Percentiles rank a stretch among this genome's conserved stretches.
Evolutionary conservation across 2,113 vertebrate genomes (phyloP).

Genomic region (Periophthalmodon schlosseri): DNA sequence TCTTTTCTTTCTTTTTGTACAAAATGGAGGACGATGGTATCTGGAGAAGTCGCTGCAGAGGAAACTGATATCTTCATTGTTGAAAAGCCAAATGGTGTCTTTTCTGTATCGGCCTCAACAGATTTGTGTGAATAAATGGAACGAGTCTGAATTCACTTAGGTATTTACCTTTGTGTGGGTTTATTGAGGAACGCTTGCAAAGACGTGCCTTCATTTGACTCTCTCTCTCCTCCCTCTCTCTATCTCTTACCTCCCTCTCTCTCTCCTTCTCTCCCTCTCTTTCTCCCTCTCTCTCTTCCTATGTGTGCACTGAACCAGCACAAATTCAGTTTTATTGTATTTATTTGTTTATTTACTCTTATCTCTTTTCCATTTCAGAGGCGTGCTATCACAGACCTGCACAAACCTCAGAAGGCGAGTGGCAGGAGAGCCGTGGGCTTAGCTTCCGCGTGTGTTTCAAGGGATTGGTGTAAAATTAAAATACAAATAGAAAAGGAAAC

Average conservation of each 20-base stretch:
- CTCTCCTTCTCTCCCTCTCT: not conserved
- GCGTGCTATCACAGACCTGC: conserved; percentile 73
- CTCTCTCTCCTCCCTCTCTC: conserved; percentile 3
- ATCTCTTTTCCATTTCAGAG: conserved; percentile 77
- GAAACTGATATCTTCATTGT: conserved; percentile 70
- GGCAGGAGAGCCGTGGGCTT: conserved; percentile 61
- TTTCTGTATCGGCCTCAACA: conserved; percentile 60
- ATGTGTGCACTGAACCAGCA: conserved; percentile 74
- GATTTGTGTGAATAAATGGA: conserved; percentile 62
- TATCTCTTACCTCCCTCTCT: conserved; percentile 11
- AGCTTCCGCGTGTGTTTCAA: conserved; percentile 38
- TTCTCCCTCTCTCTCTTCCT: conserved; percentile 37
- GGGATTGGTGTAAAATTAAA: conserved; percentile 73
- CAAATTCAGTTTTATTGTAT: conserved; percentile 76
- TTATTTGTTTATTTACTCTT: conserved; percentile 80
- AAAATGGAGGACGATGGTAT: conserved; percentile 61
- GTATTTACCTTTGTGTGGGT: conserved; percentile 64
- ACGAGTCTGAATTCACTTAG: conserved; percentile 66
- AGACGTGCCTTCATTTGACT: conserved; percentile 32
- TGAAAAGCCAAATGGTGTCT: conserved; percentile 54
- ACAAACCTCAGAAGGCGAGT: conserved; percentile 71
- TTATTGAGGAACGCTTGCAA: conserved; percentile 50
- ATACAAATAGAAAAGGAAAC: conserved; percentile 74
- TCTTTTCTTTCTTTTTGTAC: conserved; percentile 22
- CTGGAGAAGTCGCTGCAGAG: conserved; percentile 36